Percentiles rank a stretch among this genome's conserved stretches.
Evolutionary conservation across 2,797 vertebrate genomes (phyloP).

Genomic region (Clarias fuscus): DNA sequence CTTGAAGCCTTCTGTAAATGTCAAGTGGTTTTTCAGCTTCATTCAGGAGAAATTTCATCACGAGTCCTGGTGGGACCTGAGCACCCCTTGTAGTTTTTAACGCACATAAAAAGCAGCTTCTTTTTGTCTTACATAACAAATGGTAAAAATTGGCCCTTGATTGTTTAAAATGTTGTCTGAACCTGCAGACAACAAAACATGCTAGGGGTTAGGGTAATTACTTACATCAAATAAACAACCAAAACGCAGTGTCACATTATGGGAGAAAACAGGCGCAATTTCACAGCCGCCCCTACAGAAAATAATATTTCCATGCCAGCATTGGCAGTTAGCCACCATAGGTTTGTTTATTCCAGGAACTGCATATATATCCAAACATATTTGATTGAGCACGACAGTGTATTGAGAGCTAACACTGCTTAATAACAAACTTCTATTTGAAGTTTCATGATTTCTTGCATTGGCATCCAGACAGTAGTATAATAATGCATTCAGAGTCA

Average conservation of each 20-base stretch:
- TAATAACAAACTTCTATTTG: neutral
- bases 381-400: neutral
- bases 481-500: neutral
- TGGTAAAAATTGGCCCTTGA: neutral
- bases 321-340: neutral
- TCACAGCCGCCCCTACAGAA: neutral
- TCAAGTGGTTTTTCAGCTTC: no score
- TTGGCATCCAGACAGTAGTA: neutral
- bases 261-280: neutral
- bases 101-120: neutral
- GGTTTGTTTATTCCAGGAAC: neutral
- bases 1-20: no score
- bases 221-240: neutral
- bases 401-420: neutral
- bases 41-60: no score
- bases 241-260: neutral
- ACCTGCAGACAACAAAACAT: neutral
- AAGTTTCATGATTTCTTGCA: conserved; percentile 6
- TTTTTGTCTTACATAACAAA: neutral
- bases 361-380: neutral
- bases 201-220: neutral
- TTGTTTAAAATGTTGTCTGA: neutral
- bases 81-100: neutral
- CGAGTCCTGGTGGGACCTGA: no score
- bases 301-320: neutral